Conservation (phyloP, 1,140 invertebrate genomes). For the Drosophila ercepeae region DNA sequence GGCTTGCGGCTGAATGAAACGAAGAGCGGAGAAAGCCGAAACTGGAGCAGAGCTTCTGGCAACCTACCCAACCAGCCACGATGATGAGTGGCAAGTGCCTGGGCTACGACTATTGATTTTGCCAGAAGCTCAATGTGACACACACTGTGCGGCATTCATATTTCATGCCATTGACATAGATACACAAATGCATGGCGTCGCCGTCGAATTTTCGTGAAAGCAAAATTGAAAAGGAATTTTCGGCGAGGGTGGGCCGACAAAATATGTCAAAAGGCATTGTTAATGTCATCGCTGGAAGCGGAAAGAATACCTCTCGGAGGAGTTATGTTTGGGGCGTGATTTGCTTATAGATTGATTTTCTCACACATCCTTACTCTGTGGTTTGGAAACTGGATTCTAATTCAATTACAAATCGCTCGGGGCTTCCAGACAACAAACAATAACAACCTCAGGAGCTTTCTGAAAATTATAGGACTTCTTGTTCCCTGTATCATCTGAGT, state of each 20-base stretch:
- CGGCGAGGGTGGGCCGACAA: conserved; percentile 2
- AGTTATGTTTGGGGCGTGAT: conserved; percentile 57
- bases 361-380: conserved; percentile 19
- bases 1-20: conserved; percentile 52
- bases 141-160: conserved; percentile 42
- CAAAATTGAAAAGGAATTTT: conserved; percentile 74
- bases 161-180: conserved; percentile 79
- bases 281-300: conserved; percentile 54
- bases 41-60: conserved; percentile 41
- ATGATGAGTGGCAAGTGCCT: conserved; percentile 54
- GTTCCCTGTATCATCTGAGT: too few species aligned
- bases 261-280: conserved; percentile 79
- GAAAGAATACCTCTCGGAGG: conserved; percentile 30
- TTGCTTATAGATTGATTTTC: conserved; percentile 68
- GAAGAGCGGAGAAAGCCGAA: conserved; percentile 28
- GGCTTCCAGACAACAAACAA: background rate
- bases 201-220: conserved; percentile 50
- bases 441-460: background rate
- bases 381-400: conserved; percentile 60
- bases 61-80: conserved; percentile 13
- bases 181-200: conserved; percentile 56
- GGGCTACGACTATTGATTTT: conserved; percentile 76
- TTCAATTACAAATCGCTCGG: conserved; percentile 46
- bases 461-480: background rate
- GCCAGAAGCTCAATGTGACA: conserved; percentile 17